A percentile compares a stretch with the other conserved stretches of the same genome.
Conservation (phyloP, 2,888 invertebrate species). For the Drosophila demipolita region DNA sequence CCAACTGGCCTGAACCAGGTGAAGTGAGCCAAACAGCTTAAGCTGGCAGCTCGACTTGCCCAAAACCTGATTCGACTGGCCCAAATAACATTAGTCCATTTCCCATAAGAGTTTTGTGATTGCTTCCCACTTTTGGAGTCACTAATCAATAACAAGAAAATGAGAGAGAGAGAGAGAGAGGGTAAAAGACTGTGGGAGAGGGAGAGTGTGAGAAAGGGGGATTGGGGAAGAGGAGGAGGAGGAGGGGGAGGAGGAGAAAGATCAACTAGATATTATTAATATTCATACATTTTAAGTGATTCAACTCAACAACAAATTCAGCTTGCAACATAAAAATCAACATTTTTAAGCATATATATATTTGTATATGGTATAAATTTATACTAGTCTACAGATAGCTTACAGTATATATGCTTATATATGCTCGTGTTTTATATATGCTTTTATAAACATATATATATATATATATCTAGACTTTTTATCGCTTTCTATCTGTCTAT, state of each 20-base stretch:
- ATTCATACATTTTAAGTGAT: background rate
- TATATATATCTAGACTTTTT: background rate
- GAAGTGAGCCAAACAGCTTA: slow-evolving; percentile 19
- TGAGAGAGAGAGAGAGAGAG: background rate
- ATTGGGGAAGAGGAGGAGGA: too few species aligned
- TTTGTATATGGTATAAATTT: background rate
- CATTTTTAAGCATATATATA: background rate
- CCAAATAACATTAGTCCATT: slow-evolving; percentile 39
- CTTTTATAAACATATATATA: background rate
- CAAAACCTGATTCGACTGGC: slow-evolving; percentile 3
- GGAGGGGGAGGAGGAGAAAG: background rate
- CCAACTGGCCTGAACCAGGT: slow-evolving; percentile 87
- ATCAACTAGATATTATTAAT: background rate
- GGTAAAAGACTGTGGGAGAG: background rate
- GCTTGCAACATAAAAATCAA: background rate
- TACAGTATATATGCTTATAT: background rate
- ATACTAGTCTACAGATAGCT: too few species aligned
- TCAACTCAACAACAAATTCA: background rate
- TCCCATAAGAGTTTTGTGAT: slow-evolving; percentile 53
- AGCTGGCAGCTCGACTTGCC: background rate
- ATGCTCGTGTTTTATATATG: background rate
- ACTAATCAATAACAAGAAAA: slow-evolving; percentile 22
- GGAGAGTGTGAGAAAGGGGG: background rate
- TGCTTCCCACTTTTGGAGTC: slow-evolving; percentile 42
- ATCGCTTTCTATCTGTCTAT: background rate